Base-by-base conservation (phyloP, 2,113 vertebrate genomes). In the Antechinus stuartii region DNA sequence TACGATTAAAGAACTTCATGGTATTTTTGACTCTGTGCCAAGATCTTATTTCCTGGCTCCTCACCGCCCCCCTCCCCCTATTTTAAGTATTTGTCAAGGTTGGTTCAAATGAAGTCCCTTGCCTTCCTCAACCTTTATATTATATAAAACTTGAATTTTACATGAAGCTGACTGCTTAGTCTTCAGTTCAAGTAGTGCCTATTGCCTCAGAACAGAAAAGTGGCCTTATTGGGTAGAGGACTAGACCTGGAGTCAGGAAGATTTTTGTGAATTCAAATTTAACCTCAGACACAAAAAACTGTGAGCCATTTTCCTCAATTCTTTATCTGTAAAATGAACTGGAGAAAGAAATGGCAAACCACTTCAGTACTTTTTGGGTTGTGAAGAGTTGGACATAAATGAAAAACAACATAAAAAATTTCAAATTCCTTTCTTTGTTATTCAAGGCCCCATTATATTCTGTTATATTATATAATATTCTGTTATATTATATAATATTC, bases 61-160 rank as follows among this genome's bases (percentile, higher is more conserved):
- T 89, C 30, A 46, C 42, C 42, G 55, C 0, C 1, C 5, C 35
- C 2, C 10, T 23, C 47, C 91, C 55, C 27, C 57, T 27, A 61
- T 61, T 61, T 61, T 61, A 61, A 61, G 26, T 61, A 61, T 61
- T 61, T 61, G 25, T 61, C 26, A 61, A 61, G 30, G 57, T 11
- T 61, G 57, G 57, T 61, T 61, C 57, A 61, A 61, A 61, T 61
- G 2, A 61, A 61, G 57, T 30, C 57, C 27, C 2, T 61, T 61
- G 57, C 10, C 27, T 27, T 47, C 56, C 1, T 0, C 1, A 22
- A 61, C 0, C 49, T 2, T 4, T 23, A 16, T 16, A 4, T 1
- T 1, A 30, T 27, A 61, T 61, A 61, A 61, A 61, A 61, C 57
- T 4, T 0, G 52, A 12, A 23, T 16, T 56, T 50, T 8, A 6